phyloP scores from a whole-genome alignment of 1,140 invertebrate species.

The Drosophila repleta region DNA sequence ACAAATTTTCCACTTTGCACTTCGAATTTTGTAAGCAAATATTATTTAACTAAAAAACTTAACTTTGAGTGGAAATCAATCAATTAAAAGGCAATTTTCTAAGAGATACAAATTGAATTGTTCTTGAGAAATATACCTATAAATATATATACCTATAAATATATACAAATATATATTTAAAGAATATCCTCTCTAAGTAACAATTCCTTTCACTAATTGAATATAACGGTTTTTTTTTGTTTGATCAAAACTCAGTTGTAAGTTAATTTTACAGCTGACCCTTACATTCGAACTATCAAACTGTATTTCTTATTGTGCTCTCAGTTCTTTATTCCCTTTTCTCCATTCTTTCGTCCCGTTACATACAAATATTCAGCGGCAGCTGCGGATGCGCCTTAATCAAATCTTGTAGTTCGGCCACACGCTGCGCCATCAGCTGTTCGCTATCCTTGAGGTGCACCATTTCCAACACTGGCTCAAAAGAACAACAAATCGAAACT shows the following conservation, averaged over 20 bases:
- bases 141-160: too few relatives aligned
- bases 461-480: slow-evolving; percentile 32
- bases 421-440: slow-evolving; percentile 85
- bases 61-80: neutral
- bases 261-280: too few relatives aligned
- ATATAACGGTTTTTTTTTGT: too few relatives aligned
- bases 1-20: neutral
- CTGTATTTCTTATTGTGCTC: too few relatives aligned
- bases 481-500: slow-evolving; percentile 3
- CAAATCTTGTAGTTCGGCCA: slow-evolving; percentile 88
- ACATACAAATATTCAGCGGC: slow-evolving; percentile 89
- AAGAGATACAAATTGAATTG: neutral
- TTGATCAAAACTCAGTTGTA: too few relatives aligned
- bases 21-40: neutral
- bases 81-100: neutral
- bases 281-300: too few relatives aligned
- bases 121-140: too few relatives aligned
- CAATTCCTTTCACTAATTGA: too few relatives aligned
- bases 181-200: too few relatives aligned
- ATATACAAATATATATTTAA: too few relatives aligned
- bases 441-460: slow-evolving; percentile 59
- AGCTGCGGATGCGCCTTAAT: slow-evolving; percentile 90
- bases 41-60: neutral
- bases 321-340: too few relatives aligned
- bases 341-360: neutral